Percentiles rank a stretch among this genome's conserved stretches.
phyloP scores from a whole-genome alignment of 2,113 vertebrate genomes.

The Mastomys coucha region DNA sequence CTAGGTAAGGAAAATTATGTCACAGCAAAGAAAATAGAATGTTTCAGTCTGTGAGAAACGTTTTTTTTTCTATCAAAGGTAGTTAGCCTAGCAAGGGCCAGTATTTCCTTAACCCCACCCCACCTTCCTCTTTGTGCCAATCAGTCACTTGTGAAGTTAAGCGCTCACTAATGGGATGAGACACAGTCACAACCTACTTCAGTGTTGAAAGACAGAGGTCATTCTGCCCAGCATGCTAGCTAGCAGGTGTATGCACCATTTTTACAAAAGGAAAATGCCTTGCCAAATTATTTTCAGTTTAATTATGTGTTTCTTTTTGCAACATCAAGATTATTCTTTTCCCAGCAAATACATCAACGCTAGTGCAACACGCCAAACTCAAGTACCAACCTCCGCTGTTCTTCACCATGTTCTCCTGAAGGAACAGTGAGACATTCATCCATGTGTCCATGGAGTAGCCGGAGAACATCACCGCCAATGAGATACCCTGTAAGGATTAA shows the following conservation, averaged over 20 bases:
- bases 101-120: neutral
- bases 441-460: conserved; percentile 97
- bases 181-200: neutral
- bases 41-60: neutral
- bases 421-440: conserved; percentile 98
- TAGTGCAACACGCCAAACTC: accelerated
- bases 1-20: neutral
- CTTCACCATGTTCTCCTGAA: conserved; percentile 95
- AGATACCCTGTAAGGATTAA: conserved; percentile 90
- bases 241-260: neutral
- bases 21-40: neutral
- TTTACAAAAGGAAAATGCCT: neutral
- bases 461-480: conserved; percentile 96
- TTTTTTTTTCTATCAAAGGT: neutral
- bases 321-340: neutral
- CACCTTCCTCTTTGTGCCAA: neutral
- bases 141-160: neutral
- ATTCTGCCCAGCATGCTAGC: neutral
- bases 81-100: neutral
- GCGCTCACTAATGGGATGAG: neutral
- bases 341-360: neutral
- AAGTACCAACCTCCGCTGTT: conserved; percentile 93
- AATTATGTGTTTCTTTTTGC: neutral
- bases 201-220: neutral
- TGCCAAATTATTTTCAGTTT: neutral